These are phyloP conservation scores for Sceloporus tristichus DNA, from an alignment of 2,113 vertebrate genomes.

Conservation along the genomic window DNA sequence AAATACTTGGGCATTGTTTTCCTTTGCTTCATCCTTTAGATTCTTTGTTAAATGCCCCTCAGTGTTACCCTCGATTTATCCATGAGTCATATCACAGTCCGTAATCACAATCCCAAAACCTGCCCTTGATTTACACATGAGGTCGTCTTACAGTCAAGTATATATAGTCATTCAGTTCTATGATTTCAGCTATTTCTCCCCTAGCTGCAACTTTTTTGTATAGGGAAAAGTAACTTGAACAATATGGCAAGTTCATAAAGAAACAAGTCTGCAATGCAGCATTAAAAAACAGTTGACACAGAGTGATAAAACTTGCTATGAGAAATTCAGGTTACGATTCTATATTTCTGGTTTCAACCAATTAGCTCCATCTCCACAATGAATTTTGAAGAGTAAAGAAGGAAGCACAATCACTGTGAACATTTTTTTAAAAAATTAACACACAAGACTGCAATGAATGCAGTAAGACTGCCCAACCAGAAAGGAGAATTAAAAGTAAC, in stretches of 20 bases:
- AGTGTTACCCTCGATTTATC: too few species aligned
- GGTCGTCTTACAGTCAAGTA: too few species aligned
- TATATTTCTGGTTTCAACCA: neutral
- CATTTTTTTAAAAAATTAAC: neutral
- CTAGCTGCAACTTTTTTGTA: neutral
- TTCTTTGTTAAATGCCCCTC: too few species aligned
- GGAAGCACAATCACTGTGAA: neutral
- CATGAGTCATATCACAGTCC: too few species aligned
- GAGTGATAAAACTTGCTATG: neutral
- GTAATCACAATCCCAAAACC: too few species aligned
- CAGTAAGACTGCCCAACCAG: neutral
- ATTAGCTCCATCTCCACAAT: neutral
- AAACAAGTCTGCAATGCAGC: neutral
- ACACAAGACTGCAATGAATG: neutral
- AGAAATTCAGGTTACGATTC: neutral
- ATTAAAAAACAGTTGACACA: neutral
- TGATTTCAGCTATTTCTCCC: neutral
- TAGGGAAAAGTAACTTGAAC: neutral
- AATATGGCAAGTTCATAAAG: neutral
- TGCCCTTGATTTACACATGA: too few species aligned
- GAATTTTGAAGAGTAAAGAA: neutral
- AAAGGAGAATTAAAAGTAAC: slow-evolving; percentile 7
- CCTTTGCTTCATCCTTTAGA: too few species aligned
- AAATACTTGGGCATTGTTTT: too few species aligned
- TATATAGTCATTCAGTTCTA: neutral